Conservation (phyloP, 2,113 vertebrate genomes). For the Elanoides forficatus region DNA sequence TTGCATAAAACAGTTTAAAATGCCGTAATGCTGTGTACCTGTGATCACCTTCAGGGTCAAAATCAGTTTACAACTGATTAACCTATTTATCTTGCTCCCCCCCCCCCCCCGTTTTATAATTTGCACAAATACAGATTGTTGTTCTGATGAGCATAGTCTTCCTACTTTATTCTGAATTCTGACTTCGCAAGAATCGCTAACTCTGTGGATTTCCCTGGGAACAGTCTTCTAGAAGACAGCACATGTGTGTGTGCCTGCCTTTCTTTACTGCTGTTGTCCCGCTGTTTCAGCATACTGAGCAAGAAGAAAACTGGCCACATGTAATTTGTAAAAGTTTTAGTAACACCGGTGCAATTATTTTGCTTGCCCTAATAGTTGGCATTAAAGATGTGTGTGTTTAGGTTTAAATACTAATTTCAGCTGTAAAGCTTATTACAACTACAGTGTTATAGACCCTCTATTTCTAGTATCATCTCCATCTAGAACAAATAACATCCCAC, state of each 20-base stretch:
- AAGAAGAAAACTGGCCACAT: slow-evolving; percentile 38
- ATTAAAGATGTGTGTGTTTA: background rate
- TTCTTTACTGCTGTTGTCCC: slow-evolving; percentile 15
- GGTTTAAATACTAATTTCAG: background rate
- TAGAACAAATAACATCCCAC: background rate
- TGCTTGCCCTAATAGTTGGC: background rate
- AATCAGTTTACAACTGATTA: slow-evolving; percentile 55
- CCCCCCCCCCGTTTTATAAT: background rate
- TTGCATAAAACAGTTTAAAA: slow-evolving; percentile 72
- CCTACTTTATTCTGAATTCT: background rate
- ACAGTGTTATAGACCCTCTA: background rate
- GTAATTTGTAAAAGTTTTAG: background rate
- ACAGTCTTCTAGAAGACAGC: background rate
- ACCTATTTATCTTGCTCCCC: background rate
- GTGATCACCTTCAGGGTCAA: slow-evolving; percentile 75
- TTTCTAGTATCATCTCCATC: background rate
- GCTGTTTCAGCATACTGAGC: slow-evolving; percentile 41
- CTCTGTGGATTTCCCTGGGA: slow-evolving; percentile 11
- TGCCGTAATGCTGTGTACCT: slow-evolving; percentile 72
- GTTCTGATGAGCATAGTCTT: background rate
- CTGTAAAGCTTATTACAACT: background rate
- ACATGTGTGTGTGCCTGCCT: slow-evolving; percentile 26
- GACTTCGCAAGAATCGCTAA: background rate
- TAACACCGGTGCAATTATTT: background rate
- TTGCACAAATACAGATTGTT: background rate